phyloP scores from a whole-genome alignment of 2,888 invertebrate species.

The Apeira syringaria region DNA sequence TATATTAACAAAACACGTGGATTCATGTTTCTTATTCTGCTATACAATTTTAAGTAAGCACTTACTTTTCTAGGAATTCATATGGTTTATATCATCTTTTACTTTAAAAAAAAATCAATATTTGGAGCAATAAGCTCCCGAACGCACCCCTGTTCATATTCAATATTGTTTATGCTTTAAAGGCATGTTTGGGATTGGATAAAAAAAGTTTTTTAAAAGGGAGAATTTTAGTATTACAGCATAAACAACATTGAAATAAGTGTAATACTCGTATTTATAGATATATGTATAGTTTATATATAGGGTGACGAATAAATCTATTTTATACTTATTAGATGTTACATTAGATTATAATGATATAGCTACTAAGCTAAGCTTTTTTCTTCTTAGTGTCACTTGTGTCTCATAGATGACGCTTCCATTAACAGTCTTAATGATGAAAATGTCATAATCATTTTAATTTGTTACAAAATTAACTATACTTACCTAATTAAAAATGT shows the following conservation, averaged over 20 bases:
- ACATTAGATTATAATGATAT: slow-evolving; percentile 27
- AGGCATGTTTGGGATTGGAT: neutral
- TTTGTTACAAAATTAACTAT: no score
- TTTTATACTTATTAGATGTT: slow-evolving; percentile 71
- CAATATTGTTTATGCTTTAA: slow-evolving; percentile 22
- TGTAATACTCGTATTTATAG: slow-evolving; percentile 60
- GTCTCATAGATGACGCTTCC: slow-evolving; percentile 51
- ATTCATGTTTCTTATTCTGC: no score
- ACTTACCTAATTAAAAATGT: no score
- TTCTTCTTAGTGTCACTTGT: slow-evolving; percentile 49
- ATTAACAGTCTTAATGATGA: slow-evolving; percentile 26
- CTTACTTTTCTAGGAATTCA: no score
- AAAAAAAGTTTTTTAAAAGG: no score
- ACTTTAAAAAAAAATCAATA: no score
- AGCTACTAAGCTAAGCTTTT: slow-evolving; percentile 32
- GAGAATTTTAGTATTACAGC: slow-evolving; percentile 8
- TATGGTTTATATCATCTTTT: no score
- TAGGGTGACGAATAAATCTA: slow-evolving; percentile 67
- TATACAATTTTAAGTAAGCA: no score
- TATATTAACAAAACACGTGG: no score
- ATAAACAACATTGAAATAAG: slow-evolving; percentile 27
- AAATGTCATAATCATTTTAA: no score
- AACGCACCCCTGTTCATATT: no score
- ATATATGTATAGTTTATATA: slow-evolving; percentile 58
- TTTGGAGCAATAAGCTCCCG: no score